Evolutionary conservation across 1,140 invertebrate genomes (phyloP).

Genomic region (Myzus persicae): DNA sequence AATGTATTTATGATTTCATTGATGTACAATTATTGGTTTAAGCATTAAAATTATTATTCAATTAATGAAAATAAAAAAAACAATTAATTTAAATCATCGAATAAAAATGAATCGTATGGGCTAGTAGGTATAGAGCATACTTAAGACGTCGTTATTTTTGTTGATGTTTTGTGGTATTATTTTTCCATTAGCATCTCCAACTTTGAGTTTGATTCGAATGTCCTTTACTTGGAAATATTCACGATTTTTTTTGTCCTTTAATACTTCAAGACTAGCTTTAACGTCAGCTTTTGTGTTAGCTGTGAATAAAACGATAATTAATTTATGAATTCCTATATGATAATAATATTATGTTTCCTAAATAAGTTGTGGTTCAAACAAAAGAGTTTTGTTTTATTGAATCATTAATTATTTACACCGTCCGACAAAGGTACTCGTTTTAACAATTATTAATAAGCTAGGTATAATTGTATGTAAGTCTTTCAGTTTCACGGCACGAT

Average conservation of each 20-base stretch:
- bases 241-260: slow-evolving; percentile 69
- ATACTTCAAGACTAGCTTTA: slow-evolving; percentile 68
- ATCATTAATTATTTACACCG: not conserved
- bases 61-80: not conserved
- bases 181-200: slow-evolving; percentile 67
- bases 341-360: not conserved
- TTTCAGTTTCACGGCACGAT: not conserved
- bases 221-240: slow-evolving; percentile 71
- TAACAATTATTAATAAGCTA: not conserved
- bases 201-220: slow-evolving; percentile 70
- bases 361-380: not conserved
- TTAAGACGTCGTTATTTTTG: slow-evolving; percentile 59
- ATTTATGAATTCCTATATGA: not conserved
- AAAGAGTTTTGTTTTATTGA: not conserved
- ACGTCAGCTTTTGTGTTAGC: slow-evolving; percentile 69
- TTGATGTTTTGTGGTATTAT: slow-evolving; percentile 60
- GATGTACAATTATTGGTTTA: not conserved
- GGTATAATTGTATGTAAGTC: too few species aligned
- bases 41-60: not conserved
- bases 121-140: slow-evolving; percentile 54
- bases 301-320: slow-evolving; percentile 61
- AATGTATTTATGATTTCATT: not conserved
- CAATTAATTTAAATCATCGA: not conserved
- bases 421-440: not conserved
- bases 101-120: not conserved